phyloP scores from a whole-genome alignment of 2,113 vertebrate species.

The Pavo muticus region DNA sequence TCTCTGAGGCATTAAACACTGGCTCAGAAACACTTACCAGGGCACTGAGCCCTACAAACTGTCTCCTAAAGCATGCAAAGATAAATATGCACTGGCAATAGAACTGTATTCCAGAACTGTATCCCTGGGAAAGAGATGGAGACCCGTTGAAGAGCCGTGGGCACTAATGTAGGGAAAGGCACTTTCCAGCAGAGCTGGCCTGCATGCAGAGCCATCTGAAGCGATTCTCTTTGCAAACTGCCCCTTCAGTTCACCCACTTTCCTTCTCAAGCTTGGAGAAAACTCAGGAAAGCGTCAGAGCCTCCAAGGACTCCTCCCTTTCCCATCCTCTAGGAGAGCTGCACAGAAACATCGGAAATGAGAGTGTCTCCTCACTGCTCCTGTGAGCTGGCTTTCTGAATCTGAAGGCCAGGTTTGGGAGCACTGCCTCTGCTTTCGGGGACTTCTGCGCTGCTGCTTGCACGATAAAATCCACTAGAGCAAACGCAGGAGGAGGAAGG shows the following conservation, averaged over 20 bases:
- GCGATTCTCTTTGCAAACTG: neutral
- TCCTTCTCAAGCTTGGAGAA: neutral
- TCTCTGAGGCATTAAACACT: neutral
- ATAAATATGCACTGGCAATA: neutral
- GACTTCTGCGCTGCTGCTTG: neutral
- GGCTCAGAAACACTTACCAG: neutral
- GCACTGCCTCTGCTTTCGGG: accelerated
- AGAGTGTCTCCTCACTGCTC: neutral
- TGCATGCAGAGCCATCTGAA: neutral
- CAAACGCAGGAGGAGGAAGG: constrained; percentile 9
- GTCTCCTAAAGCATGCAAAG: neutral
- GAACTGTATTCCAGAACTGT: neutral
- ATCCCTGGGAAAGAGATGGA: neutral
- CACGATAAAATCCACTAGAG: neutral
- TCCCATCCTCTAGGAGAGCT: neutral
- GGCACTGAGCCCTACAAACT: neutral
- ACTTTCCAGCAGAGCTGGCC: neutral
- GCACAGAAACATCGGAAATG: neutral
- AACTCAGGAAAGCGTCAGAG: neutral
- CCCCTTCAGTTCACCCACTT: neutral
- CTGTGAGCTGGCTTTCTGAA: neutral
- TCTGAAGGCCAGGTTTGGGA: neutral
- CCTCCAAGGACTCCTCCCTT: neutral
- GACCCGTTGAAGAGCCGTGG: neutral
- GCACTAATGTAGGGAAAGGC: neutral